Base-by-base conservation (phyloP, 1,140 invertebrate genomes). In the Eufriesea mexicana region DNA sequence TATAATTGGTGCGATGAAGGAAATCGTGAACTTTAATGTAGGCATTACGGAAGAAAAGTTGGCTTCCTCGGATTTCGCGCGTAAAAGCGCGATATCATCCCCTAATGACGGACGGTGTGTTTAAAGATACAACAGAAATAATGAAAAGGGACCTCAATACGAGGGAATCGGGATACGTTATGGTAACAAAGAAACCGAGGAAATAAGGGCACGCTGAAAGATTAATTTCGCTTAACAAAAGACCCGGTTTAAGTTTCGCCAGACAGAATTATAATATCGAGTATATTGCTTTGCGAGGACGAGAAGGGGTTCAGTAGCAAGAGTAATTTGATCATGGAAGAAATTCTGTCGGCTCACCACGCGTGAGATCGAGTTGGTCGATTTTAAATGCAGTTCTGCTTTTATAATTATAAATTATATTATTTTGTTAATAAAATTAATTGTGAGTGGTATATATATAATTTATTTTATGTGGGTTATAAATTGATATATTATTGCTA, bases 111-210 rank as follows among this genome's bases (percentile, higher is more conserved):
- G 2, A 12, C 47, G 18, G 45, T 18, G 35, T 54, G 49, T 76
- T 81, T 75, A 64, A 74, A 67, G 72, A 76, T 73, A 79, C 47
- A 79, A 79, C 67, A 51, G 68, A n/a, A 62, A 71, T 79, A 79
- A 79, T 62, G 78, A 73, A 28, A 72, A 61, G 35, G 49, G 23
- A 45, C 18, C 68, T 59, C 47, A 47, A 59, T 51, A 61, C 55
- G n/a, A 51, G 57, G 18, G 25, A 61, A 79, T 79, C 16, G 55
- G 45, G 54, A 62, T 73, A 73, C 68, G 59, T 72, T 79, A 73
- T 45, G 77, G 45, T 61, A 79, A 73, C 68, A 79, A 79, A 51
- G 78, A 73, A 79, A 73, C 47, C 51, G 47, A 45, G n/a, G 18
- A 16, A 67, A 55, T 47, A 61, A 2, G 35, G 79, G 54, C 20